Evolutionary conservation across 1,140 invertebrate genomes (phyloP), one percentile per base, ranked within the genome.

Genomic region (Thaumetopoea pityocampa): DNA sequence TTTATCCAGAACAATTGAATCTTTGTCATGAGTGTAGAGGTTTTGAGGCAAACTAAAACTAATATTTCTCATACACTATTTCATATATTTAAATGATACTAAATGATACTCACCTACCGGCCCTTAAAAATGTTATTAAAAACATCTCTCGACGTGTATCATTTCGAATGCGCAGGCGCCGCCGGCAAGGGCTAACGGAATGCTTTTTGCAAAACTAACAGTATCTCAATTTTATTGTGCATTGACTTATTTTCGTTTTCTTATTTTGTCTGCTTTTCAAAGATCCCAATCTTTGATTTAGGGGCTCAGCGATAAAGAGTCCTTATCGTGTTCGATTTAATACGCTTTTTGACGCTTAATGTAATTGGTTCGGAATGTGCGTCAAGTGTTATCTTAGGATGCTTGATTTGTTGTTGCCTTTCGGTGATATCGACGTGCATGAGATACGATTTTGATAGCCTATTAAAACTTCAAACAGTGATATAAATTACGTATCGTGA

Each of bases 241-340:
- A 59, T 29, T 56, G n/a, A n/a, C n/a, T n/a, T n/a, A n/a, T 70
- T 59, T 57, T 64, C 48, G 35, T 42, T 38, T 56, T 71, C 64
- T 68, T 71, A 50, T 66, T 63, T 47, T 61, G 70, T 67, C 64
- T 72, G 66, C 60, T 42, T 41, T 42, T 43, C 33, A 44, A 41
- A 66, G 70, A 74, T 69, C 57, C 47, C 65, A 58, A 71, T 71
- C 66, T 69, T 67, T 72, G 66, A 72, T 71, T 72, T 76, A 70
- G 55, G 53, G 58, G 51, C 36, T 54, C 48, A 38, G 32, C 55
- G 58, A 69, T 70, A 53, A 52, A 43, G 27, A 42, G 36, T 14
- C 29, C 29, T 38, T 28, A 29, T 29, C 24, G 36, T 37, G 23
- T 28, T 28, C 26, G 16, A 23, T 38, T 38, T 28, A 19, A 38